Evolutionary conservation across 2,113 vertebrate genomes (phyloP), one percentile per base, ranked within the genome.

Genomic region (Suricata suricatta): DNA sequence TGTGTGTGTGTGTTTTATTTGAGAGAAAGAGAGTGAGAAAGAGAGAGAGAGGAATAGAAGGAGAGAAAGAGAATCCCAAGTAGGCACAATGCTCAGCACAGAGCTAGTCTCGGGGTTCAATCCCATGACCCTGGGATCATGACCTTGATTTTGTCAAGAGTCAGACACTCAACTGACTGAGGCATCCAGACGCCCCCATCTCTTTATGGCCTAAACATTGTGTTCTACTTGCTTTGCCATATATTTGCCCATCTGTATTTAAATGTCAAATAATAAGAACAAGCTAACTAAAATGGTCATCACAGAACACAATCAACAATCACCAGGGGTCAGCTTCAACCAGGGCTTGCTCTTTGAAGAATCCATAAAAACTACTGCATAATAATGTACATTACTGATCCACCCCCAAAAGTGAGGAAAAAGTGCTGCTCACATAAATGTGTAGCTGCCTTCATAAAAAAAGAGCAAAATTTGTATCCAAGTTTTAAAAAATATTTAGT

Each of bases 181-280:
- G 57, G 17, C 57, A 60, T 60, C 57, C 8, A 23, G 57, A 60
- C 21, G 8, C 7, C 57, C 54, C 8, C 17, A 23, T 60, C 23
- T 60, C 57, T 81, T 93, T 64, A 63, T 33, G 54, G 15, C 50
- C 63, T 66, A 19, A 84, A 77, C 17, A 54, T 47, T 71, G 44
- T 90, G n/a, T 69, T 77, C n/a, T 54, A 63, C 33, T 84, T 76
- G 35, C 35, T 76, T 68, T n/a, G 16, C 2, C 25, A 13, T 82
- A 10, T 69, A 89, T 41, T 85, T 88, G 31, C 41, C 57, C n/a
- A 64, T 72, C 25, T 85, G 21, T 33, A 72, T 93, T 96, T 79
- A 93, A 90, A 94, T 85, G 52, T 71, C 92, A 86, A 33, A 90
- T 80, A 80, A 85, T 54, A 80, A 29, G 29, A 82, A 64, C 27